Evolutionary conservation across 2,888 invertebrate genomes (phyloP), one percentile per base, ranked within the genome.

Genomic region (Pharmacophagus antenor): DNA sequence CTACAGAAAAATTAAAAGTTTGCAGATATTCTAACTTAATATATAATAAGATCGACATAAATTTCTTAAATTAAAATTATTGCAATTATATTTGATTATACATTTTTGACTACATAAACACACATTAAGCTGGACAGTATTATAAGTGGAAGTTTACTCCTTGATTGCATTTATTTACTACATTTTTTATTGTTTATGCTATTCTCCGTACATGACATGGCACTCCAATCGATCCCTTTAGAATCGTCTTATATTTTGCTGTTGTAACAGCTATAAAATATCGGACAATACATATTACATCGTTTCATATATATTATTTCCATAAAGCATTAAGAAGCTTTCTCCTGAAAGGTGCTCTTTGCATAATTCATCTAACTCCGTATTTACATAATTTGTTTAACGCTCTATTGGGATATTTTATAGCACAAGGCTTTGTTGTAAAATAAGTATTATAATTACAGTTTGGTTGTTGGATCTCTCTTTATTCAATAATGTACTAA

Each of bases 341-440:
- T 22, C 37, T 51, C 22, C 41, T 22, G 22, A 53, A 44, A 53
- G 53, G 25, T 12, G 21, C 44, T 25, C 44, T 53, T 53, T 53
- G 44, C 44, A 53, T 53, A 53, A 44, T 44, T 53, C 25, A 44
- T 21, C 52, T 27, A 37, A 41, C n/a, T 37, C 22, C 18, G 18
- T 41, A 53, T 53, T 53, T 44, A 53, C 53, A 53, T 53, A 53
- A 53, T 53, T 53, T 44, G 27, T 21, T 46, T 54, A 31, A 54
- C 46, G 46, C 54, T 46, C 17, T 31, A 31, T 54, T 31, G 15
- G 4, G 46, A 31, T 46, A 44, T 44, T 44, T 20, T 21, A 18
- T 2, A 27, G 18, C 27, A 31, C 18, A 44, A 25, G 25, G 44
- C 25, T 53, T 27, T 42, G 23, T 27, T 8, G 21, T 27, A 21